Conservation (phyloP, 1,140 invertebrate genomes). For the Drosophila ohnishii region DNA sequence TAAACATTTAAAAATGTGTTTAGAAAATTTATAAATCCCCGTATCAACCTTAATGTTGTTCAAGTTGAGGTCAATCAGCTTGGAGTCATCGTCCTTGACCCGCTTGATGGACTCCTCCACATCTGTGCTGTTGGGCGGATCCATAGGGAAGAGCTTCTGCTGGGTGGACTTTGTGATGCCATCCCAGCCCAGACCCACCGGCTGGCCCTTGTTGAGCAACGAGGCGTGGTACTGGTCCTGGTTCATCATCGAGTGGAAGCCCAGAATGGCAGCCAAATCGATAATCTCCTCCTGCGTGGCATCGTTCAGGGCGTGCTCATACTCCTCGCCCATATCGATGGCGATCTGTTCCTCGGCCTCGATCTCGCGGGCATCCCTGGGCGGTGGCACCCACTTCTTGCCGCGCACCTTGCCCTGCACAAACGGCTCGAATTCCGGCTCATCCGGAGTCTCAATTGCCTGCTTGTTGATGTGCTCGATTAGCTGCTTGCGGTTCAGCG, state of each 20-base stretch:
- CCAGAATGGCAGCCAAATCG: slow-evolving; percentile 98
- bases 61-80: slow-evolving; percentile 95
- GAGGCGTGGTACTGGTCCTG: slow-evolving; percentile 99
- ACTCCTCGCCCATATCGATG: slow-evolving; percentile 97
- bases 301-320: slow-evolving; percentile 94
- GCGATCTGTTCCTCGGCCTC: slow-evolving; percentile 95
- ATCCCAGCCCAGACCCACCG: slow-evolving; percentile 93
- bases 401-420: slow-evolving; percentile 94
- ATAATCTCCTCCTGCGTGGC: slow-evolving; percentile 99
- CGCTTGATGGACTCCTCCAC: slow-evolving; percentile 94
- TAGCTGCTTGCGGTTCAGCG: slow-evolving; percentile 96
- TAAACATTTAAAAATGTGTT: not conserved
- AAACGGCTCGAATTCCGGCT: slow-evolving; percentile 97
- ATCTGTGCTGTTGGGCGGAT: slow-evolving; percentile 97
- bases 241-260: slow-evolving; percentile 99
- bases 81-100: slow-evolving; percentile 94
- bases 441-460: slow-evolving; percentile 98
- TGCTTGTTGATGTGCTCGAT: slow-evolving; percentile 99
- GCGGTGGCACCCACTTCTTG: slow-evolving; percentile 96
- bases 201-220: slow-evolving; percentile 94
- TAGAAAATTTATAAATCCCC: not conserved
- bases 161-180: slow-evolving; percentile 97
- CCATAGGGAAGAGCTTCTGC: slow-evolving; percentile 94
- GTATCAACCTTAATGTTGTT: slow-evolving; percentile 96
- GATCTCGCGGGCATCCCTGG: slow-evolving; percentile 91